Evolutionary conservation across 1,140 invertebrate species (phyloP).

Genomic region (Neodiprion fabricii): DNA sequence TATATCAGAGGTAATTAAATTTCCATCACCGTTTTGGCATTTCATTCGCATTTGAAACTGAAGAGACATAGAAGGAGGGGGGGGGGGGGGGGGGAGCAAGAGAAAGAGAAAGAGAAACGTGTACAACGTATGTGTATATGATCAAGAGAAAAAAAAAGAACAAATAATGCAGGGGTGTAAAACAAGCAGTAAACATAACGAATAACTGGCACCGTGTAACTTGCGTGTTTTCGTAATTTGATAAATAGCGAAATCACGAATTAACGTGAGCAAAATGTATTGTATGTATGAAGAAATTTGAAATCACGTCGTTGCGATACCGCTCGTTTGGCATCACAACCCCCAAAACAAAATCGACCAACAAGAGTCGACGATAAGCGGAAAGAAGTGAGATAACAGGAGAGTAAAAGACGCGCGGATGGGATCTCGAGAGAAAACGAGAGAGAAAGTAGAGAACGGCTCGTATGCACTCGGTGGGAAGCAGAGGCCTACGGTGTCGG

Average conservation of each 20-base stretch:
- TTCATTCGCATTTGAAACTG: conserved; percentile 29
- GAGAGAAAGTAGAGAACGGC: conserved; percentile 29
- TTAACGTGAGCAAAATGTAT: no score
- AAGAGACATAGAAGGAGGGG: neutral
- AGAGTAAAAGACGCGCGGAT: conserved; percentile 14
- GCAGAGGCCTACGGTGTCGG: neutral
- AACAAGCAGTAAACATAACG: no score
- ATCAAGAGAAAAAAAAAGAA: no score
- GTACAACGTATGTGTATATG: conserved; percentile 1
- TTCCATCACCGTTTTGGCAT: neutral
- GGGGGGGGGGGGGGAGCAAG: neutral
- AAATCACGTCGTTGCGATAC: neutral
- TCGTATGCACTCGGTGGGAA: conserved; percentile 21
- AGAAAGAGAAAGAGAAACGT: conserved; percentile 19
- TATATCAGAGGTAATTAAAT: no score
- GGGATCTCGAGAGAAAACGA: neutral
- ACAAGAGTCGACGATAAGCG: neutral
- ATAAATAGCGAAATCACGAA: no score
- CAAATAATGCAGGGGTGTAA: no score
- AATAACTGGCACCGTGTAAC: no score
- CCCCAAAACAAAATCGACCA: neutral
- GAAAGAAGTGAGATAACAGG: neutral
- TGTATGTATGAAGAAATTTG: neutral
- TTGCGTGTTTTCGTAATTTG: no score
- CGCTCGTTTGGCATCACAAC: neutral